Conservation (phyloP, 2,888 invertebrate genomes). For the Macrophya alboannulata region DNA sequence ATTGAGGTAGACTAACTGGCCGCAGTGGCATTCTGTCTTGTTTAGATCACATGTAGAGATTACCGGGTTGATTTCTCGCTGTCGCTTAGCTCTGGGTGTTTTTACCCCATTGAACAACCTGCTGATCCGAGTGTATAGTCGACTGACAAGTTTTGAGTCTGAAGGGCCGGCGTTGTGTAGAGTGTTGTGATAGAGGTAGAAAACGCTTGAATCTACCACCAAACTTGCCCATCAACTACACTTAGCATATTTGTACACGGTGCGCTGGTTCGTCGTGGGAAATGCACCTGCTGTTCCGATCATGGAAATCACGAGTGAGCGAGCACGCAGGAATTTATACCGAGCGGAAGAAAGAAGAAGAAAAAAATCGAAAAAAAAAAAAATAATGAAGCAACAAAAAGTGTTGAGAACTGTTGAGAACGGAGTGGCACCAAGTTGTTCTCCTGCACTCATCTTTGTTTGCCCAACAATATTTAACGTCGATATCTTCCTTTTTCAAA, state of each 20-base stretch:
- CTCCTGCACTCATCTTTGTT: conserved; percentile 3
- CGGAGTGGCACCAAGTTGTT: conserved; percentile 20
- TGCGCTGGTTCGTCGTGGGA: conserved; percentile 49
- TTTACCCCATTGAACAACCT: conserved; percentile 15
- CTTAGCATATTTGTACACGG: conserved; percentile 47
- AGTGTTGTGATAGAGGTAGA: conserved; percentile 40
- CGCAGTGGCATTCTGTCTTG: conserved; percentile 15
- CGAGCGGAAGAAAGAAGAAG: neutral
- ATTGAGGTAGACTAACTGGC: neutral
- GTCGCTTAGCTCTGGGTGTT: neutral
- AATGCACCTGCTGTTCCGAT: conserved; percentile 53
- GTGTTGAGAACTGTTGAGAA: conserved; percentile 20
- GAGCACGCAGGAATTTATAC: conserved; percentile 37
- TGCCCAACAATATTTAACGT: conserved; percentile 13
- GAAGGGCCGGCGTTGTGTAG: neutral
- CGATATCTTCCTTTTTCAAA: conserved; percentile 22
- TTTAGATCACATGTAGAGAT: neutral
- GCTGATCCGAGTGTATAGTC: neutral
- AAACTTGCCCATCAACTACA: conserved; percentile 46
- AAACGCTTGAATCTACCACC: conserved; percentile 36
- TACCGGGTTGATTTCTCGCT: neutral
- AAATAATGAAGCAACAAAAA: neutral
- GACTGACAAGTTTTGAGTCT: conserved; percentile 21
- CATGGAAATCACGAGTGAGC: conserved; percentile 49
- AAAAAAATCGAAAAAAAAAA: neutral